Conservation (phyloP, 2,888 invertebrate species). For the Parochlus steinenii region DNA sequence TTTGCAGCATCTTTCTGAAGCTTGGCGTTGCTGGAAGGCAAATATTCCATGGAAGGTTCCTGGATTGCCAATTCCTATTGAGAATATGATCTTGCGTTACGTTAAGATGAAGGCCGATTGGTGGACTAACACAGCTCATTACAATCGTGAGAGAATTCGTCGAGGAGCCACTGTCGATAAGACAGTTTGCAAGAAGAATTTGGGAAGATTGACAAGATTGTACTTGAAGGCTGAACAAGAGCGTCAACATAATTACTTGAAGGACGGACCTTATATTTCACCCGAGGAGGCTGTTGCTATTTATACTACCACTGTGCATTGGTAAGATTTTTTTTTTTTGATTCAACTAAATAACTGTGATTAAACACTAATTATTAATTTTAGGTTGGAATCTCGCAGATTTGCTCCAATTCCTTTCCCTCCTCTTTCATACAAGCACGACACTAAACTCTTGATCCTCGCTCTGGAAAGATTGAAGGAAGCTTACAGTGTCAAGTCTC, state of each 20-base stretch:
- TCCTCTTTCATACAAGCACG: conserved; percentile 97
- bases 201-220: conserved; percentile 90
- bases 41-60: conserved; percentile 99
- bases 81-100: conserved; percentile 99
- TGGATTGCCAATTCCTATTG: conserved; percentile 95
- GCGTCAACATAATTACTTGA: conserved; percentile 95
- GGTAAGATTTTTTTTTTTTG: conserved; percentile 33
- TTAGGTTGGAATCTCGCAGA: conserved; percentile 70
- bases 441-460: conserved; percentile 93
- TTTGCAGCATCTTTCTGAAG: conserved; percentile 95
- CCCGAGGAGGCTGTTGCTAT: conserved; percentile 99
- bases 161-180: conserved; percentile 99
- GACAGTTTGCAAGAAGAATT: conserved; percentile 99
- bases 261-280: conserved; percentile 98
- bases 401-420: conserved; percentile 99
- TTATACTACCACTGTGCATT: conserved; percentile 98
- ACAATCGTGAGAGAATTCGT: conserved; percentile 95
- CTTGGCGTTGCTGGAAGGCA: conserved; percentile 99
- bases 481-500: conserved; percentile 93
- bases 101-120: conserved; percentile 99
- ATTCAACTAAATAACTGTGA: neutral
- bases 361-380: neutral
- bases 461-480: conserved; percentile 93
- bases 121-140: conserved; percentile 99
- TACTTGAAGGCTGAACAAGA: conserved; percentile 98